These are phyloP conservation scores for Oxygymnocypris stewartii DNA, from an alignment of 2,113 vertebrate species.

Conservation along the genomic window DNA sequence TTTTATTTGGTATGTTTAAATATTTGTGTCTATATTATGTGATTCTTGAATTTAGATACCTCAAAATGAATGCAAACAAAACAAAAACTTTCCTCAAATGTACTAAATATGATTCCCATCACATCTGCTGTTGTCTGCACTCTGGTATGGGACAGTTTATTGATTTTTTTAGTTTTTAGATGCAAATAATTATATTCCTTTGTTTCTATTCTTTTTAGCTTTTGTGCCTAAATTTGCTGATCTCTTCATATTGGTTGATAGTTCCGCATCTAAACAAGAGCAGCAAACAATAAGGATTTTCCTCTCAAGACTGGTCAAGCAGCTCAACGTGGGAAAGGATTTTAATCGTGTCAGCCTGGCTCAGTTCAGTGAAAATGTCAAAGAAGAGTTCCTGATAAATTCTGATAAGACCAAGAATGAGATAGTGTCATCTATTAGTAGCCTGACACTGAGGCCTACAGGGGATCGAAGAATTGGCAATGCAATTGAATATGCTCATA, in stretches of 20 bases:
- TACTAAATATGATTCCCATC: background rate
- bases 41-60: background rate
- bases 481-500: slow-evolving; percentile 67
- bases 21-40: background rate
- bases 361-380: slow-evolving; percentile 68
- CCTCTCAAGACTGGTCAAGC: slow-evolving; percentile 62
- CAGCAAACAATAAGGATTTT: slow-evolving; percentile 64
- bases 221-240: slow-evolving; percentile 76
- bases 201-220: slow-evolving; percentile 59
- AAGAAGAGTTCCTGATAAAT: slow-evolving; percentile 77
- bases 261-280: slow-evolving; percentile 51
- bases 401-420: slow-evolving; percentile 66
- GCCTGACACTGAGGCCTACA: slow-evolving; percentile 51
- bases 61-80: background rate
- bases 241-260: slow-evolving; percentile 81
- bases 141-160: too few relatives aligned
- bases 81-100: background rate
- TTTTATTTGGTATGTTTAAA: background rate
- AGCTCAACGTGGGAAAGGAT: slow-evolving; percentile 70
- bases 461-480: slow-evolving; percentile 62
- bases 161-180: background rate
- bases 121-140: too few relatives aligned
- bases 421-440: slow-evolving; percentile 50
- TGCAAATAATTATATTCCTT: background rate
- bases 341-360: slow-evolving; percentile 77